phyloP scores from a whole-genome alignment of 1,140 invertebrate species.

The Heliconius congener region DNA sequence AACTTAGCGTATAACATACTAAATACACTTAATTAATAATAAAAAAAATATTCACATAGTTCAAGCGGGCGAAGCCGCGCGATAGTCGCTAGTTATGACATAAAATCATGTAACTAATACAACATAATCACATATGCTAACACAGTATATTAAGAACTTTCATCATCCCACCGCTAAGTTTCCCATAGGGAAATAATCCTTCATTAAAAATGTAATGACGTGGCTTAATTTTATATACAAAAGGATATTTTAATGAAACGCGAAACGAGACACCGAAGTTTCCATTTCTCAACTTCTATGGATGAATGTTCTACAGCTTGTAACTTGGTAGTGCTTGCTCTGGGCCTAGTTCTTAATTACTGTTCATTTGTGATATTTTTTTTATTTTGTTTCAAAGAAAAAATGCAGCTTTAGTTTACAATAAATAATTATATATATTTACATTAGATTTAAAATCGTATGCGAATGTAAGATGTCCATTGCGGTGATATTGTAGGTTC shows the following conservation, averaged over 20 bases:
- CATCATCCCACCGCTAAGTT: constrained; percentile 23
- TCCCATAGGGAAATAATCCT: constrained; percentile 44
- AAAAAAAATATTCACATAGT: no score
- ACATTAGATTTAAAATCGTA: no score
- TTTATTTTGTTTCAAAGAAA: not conserved
- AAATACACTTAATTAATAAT: no score
- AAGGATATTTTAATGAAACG: constrained; percentile 49
- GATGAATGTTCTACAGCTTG: constrained; percentile 5
- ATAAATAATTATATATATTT: not conserved
- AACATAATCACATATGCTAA: constrained; percentile 22
- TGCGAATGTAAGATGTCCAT: no score
- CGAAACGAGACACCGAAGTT: constrained; percentile 40
- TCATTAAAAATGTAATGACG: constrained; percentile 45
- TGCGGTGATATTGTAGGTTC: not conserved
- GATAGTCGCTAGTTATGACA: not conserved
- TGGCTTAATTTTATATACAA: constrained; percentile 45
- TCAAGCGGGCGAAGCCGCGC: no score
- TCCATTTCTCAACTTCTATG: constrained; percentile 27
- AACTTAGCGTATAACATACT: no score
- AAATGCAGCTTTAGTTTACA: not conserved
- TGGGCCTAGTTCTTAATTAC: constrained; percentile 16
- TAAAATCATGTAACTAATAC: constrained; percentile 3
- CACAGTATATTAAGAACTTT: constrained; percentile 24
- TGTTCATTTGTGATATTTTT: not conserved
- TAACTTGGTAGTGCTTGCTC: constrained; percentile 12